A percentile compares a stretch with the other conserved stretches of the same genome.
phyloP scores from a whole-genome alignment of 1,140 invertebrate genomes.

The Atopsyche davidsoni region DNA sequence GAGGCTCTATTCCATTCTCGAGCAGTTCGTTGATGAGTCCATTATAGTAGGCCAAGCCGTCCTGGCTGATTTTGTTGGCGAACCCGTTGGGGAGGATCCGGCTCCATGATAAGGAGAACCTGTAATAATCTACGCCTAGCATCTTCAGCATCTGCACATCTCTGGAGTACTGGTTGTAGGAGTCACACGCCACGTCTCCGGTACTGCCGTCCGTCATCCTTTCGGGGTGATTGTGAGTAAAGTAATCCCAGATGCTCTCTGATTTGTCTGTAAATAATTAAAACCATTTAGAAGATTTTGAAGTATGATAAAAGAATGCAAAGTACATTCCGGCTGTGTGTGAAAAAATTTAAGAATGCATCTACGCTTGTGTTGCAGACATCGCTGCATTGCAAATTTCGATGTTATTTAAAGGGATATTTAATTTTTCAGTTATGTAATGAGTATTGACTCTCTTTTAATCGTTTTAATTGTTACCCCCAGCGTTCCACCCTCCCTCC shows the following conservation, averaged over 20 bases:
- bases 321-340: no score
- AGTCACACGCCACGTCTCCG: constrained; percentile 40
- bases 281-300: no score
- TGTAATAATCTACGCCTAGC: constrained; percentile 47
- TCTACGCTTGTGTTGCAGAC: no score
- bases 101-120: constrained; percentile 59
- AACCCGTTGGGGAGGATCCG: constrained; percentile 53
- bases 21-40: constrained; percentile 52
- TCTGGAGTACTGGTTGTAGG: constrained; percentile 46
- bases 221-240: constrained; percentile 42
- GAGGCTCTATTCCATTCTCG: constrained; percentile 48
- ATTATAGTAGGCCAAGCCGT: constrained; percentile 54
- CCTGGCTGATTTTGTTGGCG: constrained; percentile 44
- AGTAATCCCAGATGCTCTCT: constrained; percentile 52
- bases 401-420: no score
- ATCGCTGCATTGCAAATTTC: no score
- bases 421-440: no score
- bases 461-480: no score
- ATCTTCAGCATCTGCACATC: constrained; percentile 48
- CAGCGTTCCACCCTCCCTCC: constrained; percentile 57
- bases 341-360: no score
- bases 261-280: constrained; percentile 41
- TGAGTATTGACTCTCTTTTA: not conserved
- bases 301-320: no score
- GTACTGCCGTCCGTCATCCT: constrained; percentile 48